phyloP scores from a whole-genome alignment of 1,140 invertebrate genomes.

The Drosophila bocki region DNA sequence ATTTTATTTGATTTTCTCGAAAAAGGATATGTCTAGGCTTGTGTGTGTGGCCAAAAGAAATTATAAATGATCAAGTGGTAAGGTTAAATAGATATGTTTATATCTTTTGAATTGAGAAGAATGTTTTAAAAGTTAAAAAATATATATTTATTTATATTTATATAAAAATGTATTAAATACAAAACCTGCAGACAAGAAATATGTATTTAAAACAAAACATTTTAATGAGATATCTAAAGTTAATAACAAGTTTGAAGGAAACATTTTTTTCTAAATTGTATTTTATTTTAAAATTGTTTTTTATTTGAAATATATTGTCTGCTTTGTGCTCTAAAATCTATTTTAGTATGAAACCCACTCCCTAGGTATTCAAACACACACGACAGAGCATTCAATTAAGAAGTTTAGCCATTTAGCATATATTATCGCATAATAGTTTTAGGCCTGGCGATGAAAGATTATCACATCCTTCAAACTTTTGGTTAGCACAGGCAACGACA shows the following conservation, averaged over 20 bases:
- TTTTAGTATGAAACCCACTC: conserved; percentile 1
- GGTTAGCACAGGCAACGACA: conserved; percentile 11
- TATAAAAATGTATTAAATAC: background rate
- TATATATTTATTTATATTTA: background rate
- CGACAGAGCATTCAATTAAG: conserved; percentile 32
- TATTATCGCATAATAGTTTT: conserved; percentile 52
- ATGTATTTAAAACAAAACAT: background rate
- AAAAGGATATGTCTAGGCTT: conserved; percentile 18
- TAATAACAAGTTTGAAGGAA: background rate
- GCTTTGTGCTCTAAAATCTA: background rate
- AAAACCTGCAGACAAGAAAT: background rate
- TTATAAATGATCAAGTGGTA: conserved; percentile 39
- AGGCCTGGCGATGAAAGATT: conserved; percentile 42
- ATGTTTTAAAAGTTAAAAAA: background rate
- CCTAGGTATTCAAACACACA: background rate
- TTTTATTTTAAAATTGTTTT: background rate
- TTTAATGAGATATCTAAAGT: background rate
- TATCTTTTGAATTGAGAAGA: background rate
- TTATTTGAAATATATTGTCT: too few species aligned
- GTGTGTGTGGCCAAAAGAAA: conserved; percentile 43
- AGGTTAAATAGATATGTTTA: conserved; percentile 14
- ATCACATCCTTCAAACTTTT: conserved; percentile 43
- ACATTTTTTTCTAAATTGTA: background rate
- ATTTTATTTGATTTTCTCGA: conserved; percentile 72
- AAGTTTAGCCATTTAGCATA: conserved; percentile 61